Base-by-base conservation (phyloP, 2,113 vertebrate genomes). In the Dicrurus megarhynchus region DNA sequence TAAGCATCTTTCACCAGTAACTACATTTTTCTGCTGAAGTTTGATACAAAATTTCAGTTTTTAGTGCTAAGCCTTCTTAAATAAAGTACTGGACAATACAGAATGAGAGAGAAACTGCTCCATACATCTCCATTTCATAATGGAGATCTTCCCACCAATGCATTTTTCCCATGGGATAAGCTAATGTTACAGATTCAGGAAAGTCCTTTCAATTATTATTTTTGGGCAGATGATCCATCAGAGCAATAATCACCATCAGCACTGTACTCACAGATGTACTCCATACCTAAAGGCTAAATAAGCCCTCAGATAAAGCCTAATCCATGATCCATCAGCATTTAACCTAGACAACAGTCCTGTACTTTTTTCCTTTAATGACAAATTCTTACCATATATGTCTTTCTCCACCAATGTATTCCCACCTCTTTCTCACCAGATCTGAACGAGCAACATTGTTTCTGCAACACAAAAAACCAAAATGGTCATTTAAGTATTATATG, bases 141-240 rank as follows among this genome's bases (percentile, higher is more conserved):
- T 4, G 13, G 27, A 84, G 7, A 4, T 59, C 50, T 82, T 93
- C 46, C 15, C 79, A 94, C 46, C 28, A 80, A 27, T 2, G 4
- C 9, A 13, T 63, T 86, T 90, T 63, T 69, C 68, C 73, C 39
- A 28, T 61, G 60, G 57, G 64, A 86, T 60, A 84, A 59, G 18
- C 14, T 49, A 28, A 59, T 22, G 33, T 35, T 78, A 35, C 22
- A 75, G 53, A 70, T 84, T 89, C 79, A 95, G 71, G 76, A 87
- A 83, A 53, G 65, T 76, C 63, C 67, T 93, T 90, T 92, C 88
- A 83, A 85, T 93, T 90, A 84, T 59, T 90, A 85, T 83, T 93
- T 95, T 61, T 87, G 59, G 83, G 95, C 49, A 91, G 90, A 89
- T 73, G 60, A 95, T 94, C 65, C 65, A 70, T 93, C 93, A 85